These are phyloP conservation scores for Hippasteria phrygiana DNA, from an alignment of 53 echinoderm and acorn worm species.

Conservation along the genomic window DNA sequence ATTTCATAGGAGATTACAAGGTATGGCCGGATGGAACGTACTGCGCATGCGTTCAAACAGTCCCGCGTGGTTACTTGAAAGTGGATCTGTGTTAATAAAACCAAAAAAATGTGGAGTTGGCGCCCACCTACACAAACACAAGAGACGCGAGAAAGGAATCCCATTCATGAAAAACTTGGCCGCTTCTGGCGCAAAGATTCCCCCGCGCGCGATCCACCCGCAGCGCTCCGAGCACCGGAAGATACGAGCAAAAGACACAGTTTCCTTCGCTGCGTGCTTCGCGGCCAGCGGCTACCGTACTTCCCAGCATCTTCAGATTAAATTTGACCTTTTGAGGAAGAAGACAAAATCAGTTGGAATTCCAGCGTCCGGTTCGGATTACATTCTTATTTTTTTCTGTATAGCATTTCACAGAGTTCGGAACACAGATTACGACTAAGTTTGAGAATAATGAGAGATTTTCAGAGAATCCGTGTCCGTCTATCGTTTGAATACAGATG, in stretches of 20 bases:
- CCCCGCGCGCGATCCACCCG: constrained; percentile 23
- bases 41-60: constrained; percentile 5
- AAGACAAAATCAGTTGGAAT: constrained; percentile 31
- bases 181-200: constrained; percentile 11
- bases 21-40: constrained; percentile 6
- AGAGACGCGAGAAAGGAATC: constrained; percentile 21
- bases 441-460: neutral
- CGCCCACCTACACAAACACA: constrained; percentile 28
- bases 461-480: too few relatives aligned
- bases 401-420: neutral
- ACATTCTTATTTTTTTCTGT: neutral
- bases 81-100: constrained; percentile 10
- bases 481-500: too few relatives aligned
- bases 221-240: constrained; percentile 7
- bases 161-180: constrained; percentile 34
- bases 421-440: neutral
- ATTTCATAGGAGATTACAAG: neutral
- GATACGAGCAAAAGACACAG: constrained; percentile 14
- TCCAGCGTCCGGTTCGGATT: constrained; percentile 50
- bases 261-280: neutral
- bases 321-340: constrained; percentile 41
- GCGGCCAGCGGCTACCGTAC: neutral
- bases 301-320: constrained; percentile 29
- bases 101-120: neutral
- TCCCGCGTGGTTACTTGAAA: constrained; percentile 4